Evolutionary conservation across 2,888 invertebrate genomes (phyloP), one percentile per base, ranked within the genome.

Genomic region (Sympetrum striolatum): DNA sequence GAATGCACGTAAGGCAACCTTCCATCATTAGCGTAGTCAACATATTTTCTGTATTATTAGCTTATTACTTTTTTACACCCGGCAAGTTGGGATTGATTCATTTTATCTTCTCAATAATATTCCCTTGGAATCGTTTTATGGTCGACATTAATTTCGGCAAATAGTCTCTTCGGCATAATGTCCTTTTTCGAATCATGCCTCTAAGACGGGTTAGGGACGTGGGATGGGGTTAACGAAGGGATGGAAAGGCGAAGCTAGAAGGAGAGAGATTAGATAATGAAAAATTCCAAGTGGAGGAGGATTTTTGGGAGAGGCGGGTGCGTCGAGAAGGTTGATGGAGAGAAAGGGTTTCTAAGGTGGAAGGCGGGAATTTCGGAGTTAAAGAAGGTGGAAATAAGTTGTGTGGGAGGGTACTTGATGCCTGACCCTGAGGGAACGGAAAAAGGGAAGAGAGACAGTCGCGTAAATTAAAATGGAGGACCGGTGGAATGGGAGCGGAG

Each of bases 391-490:
- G 44, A 44, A 53, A 53, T 53, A 53, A 53, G 22, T 48, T 25
- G 81, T n/a, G 53, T 31, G 53, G 31, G 82, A 35, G 53, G 82
- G 53, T 58, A 58, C 53, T 80, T 53, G 73, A 73, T 73, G 73
- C 2, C 73, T 73, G 73, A 73, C 73, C 73, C 73, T 73, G 73
- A 73, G 73, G 73, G 73, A 73, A 73, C 73, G 73, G 14, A n/a
- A 31, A 73, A 73, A 73, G 73, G 73, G 73, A 73, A 31, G 73
- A 73, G 73, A 73, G 73, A 73, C 73, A 31, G 73, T 73, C 73
- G 58, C 4, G 53, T 82, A 82, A 82, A 82, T 82, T 82, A 82
- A 82, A 82, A 82, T 48, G 81, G 80, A 39, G 44, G 81, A 14
- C 39, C n/a, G 39, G 39, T 81, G 81, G 81, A 82, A 58, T 22